A percentile compares a stretch with the other conserved stretches of the same genome.
phyloP scores from a whole-genome alignment of 2,888 invertebrate genomes.

The Thalpophila matura region DNA sequence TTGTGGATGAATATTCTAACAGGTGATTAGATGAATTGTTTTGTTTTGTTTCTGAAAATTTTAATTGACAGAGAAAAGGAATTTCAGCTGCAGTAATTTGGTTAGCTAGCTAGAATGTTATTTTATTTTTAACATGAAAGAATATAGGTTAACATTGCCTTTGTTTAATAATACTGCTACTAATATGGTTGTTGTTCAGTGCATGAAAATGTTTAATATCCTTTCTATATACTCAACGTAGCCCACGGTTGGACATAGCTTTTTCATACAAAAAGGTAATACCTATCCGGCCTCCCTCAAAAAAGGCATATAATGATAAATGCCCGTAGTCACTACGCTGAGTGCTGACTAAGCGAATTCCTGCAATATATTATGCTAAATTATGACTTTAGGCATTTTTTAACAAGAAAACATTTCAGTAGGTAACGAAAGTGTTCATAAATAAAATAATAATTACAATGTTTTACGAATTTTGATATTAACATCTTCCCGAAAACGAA shows the following conservation, averaged over 20 bases:
- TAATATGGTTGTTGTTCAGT: too few relatives aligned
- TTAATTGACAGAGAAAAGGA: too few relatives aligned
- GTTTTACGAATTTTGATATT: too few relatives aligned
- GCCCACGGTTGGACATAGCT: neutral
- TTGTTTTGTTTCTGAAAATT: neutral
- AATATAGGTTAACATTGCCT: too few relatives aligned
- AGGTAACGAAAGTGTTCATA: too few relatives aligned
- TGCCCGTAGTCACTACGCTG: conserved; percentile 2
- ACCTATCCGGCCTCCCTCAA: conserved; percentile 15
- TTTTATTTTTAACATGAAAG: too few relatives aligned
- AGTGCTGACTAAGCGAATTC: conserved; percentile 40
- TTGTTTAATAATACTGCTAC: too few relatives aligned
- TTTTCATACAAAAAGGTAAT: conserved; percentile 19
- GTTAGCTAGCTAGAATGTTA: too few relatives aligned
- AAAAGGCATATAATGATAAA: conserved; percentile 34
- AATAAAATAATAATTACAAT: too few relatives aligned
- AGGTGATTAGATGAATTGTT: neutral
- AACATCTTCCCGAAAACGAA: too few relatives aligned
- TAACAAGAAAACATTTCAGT: neutral
- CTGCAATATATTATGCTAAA: conserved; percentile 41
- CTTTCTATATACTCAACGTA: neutral
- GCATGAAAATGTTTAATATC: neutral
- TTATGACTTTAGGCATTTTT: conserved; percentile 34
- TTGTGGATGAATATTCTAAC: conserved; percentile 2
- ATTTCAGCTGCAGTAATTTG: too few relatives aligned